These are phyloP conservation scores for Palythoa caribaeorum DNA, from an alignment of 92 coral and sea anemone species.

Conservation along the genomic window DNA sequence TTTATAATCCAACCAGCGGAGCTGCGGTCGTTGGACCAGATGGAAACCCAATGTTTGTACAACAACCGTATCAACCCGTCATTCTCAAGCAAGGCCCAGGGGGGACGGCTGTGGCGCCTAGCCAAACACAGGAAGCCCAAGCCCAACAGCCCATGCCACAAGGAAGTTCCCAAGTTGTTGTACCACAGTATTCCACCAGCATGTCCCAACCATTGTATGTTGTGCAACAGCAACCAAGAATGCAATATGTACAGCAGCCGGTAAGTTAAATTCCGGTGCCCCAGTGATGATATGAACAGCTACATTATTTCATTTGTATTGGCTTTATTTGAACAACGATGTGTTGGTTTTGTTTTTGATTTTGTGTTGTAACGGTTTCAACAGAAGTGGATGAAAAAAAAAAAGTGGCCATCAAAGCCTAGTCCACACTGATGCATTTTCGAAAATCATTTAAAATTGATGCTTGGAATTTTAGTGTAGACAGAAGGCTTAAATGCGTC, in stretches of 20 bases:
- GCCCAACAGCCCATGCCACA: constrained; percentile 62
- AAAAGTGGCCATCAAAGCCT: no score
- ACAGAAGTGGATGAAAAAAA: no score
- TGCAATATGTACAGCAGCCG: constrained; percentile 79
- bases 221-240: constrained; percentile 72
- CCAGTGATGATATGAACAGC: neutral
- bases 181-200: constrained; percentile 73
- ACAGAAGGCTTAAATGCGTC: no score
- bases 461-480: no score
- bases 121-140: constrained; percentile 66
- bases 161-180: constrained; percentile 44
- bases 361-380: no score
- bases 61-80: constrained; percentile 82
- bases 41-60: constrained; percentile 79
- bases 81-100: constrained; percentile 81
- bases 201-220: constrained; percentile 84
- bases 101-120: constrained; percentile 52
- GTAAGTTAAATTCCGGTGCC: constrained; percentile 42
- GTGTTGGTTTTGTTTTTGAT: no score
- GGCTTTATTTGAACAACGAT: no score
- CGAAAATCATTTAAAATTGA: no score
- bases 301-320: no score
- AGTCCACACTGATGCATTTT: no score
- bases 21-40: constrained; percentile 84
- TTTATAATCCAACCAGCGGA: constrained; percentile 83